Evolutionary conservation across 2,113 vertebrate species (phyloP).

Genomic region (Phylloscopus trochiloides): DNA sequence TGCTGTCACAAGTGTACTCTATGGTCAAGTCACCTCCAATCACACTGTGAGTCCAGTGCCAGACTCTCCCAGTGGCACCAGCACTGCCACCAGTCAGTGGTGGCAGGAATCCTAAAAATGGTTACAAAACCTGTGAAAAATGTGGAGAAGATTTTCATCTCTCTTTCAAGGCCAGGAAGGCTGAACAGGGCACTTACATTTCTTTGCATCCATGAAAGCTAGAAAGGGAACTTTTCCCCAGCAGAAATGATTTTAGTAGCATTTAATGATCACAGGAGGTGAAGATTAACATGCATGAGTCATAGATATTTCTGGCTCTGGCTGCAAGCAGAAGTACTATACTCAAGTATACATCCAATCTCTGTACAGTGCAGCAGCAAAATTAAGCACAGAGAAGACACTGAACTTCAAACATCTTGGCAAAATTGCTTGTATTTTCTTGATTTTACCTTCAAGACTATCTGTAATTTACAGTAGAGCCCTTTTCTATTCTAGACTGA

Average conservation of each 20-base stretch:
- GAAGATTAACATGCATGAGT: not conserved
- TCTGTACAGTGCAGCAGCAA: not conserved
- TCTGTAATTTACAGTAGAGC: not conserved
- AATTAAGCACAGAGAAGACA: not conserved
- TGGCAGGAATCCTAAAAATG: not conserved
- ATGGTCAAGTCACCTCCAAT: not conserved
- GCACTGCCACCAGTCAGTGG: fast-evolving
- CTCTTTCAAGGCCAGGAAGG: not conserved
- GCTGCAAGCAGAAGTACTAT: not conserved
- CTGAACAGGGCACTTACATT: not conserved
- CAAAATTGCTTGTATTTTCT: not conserved
- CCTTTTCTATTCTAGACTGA: not conserved
- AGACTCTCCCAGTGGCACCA: not conserved
- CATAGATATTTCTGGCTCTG: not conserved
- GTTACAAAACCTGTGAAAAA: not conserved
- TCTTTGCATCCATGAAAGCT: not conserved
- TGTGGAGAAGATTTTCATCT: not conserved
- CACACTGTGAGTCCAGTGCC: fast-evolving
- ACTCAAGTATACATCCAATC: not conserved
- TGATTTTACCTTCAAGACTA: not conserved
- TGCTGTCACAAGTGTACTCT: not conserved
- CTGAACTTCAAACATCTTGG: not conserved
- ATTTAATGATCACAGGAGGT: not conserved
- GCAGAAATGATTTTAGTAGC: not conserved
- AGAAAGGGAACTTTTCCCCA: not conserved